phyloP scores from a whole-genome alignment of 2,888 invertebrate genomes.

The Brenthis ino region DNA sequence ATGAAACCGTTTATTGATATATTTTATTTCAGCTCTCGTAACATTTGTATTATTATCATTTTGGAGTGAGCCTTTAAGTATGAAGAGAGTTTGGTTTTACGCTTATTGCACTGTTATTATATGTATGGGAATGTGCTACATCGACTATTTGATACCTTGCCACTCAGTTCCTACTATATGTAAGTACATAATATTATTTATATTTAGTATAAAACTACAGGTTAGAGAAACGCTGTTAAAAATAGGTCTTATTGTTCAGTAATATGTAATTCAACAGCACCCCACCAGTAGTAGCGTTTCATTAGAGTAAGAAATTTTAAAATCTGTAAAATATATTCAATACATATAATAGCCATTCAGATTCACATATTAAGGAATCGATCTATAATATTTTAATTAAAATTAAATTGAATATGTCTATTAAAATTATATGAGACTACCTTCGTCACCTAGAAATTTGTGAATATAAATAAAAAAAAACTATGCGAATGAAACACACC shows the following conservation, averaged over 20 bases:
- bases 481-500: too few species aligned
- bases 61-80: constrained; percentile 63
- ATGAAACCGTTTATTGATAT: background rate
- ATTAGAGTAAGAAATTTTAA: too few species aligned
- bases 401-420: too few species aligned
- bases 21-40: constrained; percentile 58
- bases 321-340: too few species aligned
- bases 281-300: background rate
- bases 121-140: constrained; percentile 61
- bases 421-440: too few species aligned
- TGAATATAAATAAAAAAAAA: too few species aligned
- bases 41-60: constrained; percentile 67
- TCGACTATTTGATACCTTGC: constrained; percentile 66
- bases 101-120: constrained; percentile 56
- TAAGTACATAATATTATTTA: constrained; percentile 49
- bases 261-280: too few species aligned
- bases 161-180: constrained; percentile 64
- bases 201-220: background rate
- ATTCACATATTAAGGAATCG: too few species aligned
- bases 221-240: background rate
- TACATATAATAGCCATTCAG: too few species aligned
- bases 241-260: too few species aligned
- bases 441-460: too few species aligned
- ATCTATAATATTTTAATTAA: too few species aligned
- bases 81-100: constrained; percentile 66